Base-by-base conservation (phyloP, 2,797 vertebrate genomes). In the Xiphorhynchus erythropygius region DNA sequence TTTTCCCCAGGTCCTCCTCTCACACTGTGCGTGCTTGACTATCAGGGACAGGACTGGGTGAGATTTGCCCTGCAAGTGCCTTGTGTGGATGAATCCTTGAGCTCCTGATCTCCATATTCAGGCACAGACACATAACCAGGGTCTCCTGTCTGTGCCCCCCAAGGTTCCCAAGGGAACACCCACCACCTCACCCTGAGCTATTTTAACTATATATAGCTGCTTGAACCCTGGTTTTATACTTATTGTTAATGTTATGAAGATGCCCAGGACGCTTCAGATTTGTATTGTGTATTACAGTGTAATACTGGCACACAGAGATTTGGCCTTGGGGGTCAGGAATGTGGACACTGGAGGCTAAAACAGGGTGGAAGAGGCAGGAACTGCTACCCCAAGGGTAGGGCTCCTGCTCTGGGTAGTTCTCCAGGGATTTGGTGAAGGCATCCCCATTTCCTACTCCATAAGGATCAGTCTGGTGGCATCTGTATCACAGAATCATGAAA, bases 401-500 rank as follows among this genome's bases (percentile, higher is more conserved):
- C 49, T 77, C 3, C 55, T 55, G 67, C 50, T 23, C 74, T 7
- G 59, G 21, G 10, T 3, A 6, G 57, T 15, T 27, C 57, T 50
- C 35, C 57, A 50, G 37, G 57, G 57, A 8, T 27, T 19, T 16
- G 5, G 2, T 32, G 41, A 9, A 25, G 33, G 41, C 33, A 8
- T 5, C 16, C n/a, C 23, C 52, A 73, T 44, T 6, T 57, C 52
- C 49, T 52, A 8, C 44, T 32, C 46, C 33, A 37, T 7, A 28
- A 16, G 46, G 13, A 7, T 22, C 41, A 11, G 2, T 5, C 35
- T 35, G 32, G 35, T 6, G 35, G 13, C 67, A 24, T 4, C 67
- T 50, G 24, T 33, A 25, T 1, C 27, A 17, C 0, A 10, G 49
- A 55, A 32, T 8, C 64, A 10, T 1, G 8, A 44, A 9, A 13